Evolutionary conservation across 2,888 invertebrate genomes (phyloP), one percentile per base, ranked within the genome.

Genomic region (Falcaria lacertinaria): DNA sequence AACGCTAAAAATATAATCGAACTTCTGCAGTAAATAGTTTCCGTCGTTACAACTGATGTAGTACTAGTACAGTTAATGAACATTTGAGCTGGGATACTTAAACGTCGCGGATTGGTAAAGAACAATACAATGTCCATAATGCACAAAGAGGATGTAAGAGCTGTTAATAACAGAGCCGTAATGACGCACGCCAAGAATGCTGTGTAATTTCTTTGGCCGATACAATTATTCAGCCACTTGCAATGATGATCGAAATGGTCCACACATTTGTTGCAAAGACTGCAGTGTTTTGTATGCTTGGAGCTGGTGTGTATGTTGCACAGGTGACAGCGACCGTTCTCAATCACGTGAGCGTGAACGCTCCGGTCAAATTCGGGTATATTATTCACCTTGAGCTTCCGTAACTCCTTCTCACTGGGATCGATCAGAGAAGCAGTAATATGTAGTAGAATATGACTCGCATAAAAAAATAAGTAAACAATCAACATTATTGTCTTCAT

Each of bases 171-270:
- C 50, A 95, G 92, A 15, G 96, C 96, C 41, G 95, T 94, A 45
- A 93, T 90, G 43, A 97, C 93, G 69, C 95, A 95, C 74, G 93
- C 92, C 57, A 96, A 91, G 79, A 97, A 97, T 19, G 94, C 92
- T 34, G 90, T 91, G 90, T 98, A 98, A 80, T 98, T 98, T 59
- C 97, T 91, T 35, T 92, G 92, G 6, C 99, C 99, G 49, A 99
- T 93, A 88, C 99, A 99, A 83, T 97, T 98, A 90, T 99, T 99
- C 58, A 99, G 90, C 98, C 99, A 99, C 91, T 98, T 97, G 91
- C 98, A 99, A 83, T 99, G 98, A 80, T 98, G 98, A 79, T 99
- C 98, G 83, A 99, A 99, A 45, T 93, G 91, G 11, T 94, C 93
- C 40, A 99, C 96, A 84, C 99, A 99, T 91, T 99, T 99, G 90